Conservation (phyloP, 1,140 invertebrate species). For the Proctacanthus coquilletti region DNA sequence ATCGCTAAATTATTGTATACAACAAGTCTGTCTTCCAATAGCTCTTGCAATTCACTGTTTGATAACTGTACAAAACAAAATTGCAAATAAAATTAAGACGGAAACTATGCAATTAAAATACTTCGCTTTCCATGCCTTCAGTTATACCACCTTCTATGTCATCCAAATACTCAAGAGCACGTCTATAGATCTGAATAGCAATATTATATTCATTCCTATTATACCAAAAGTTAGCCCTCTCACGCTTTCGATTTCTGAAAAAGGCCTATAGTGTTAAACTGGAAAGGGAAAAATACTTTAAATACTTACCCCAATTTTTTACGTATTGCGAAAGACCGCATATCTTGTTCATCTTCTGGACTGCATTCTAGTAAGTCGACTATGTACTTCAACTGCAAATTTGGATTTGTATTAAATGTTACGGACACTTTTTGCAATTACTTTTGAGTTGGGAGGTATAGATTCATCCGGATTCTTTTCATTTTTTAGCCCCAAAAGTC, state of each 20-base stretch:
- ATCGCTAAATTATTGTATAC: conserved; percentile 82
- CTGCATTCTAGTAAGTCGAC: conserved; percentile 52
- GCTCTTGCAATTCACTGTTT: conserved; percentile 38
- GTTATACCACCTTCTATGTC: conserved; percentile 43
- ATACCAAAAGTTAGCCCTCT: conserved; percentile 81
- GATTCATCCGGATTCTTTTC: conserved; percentile 16
- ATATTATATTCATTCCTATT: conserved; percentile 54
- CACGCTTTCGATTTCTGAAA: conserved; percentile 56
- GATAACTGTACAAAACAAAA: conserved; percentile 20
- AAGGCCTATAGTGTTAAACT: background rate
- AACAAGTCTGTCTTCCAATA: conserved; percentile 63
- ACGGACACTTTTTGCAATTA: conserved; percentile 8
- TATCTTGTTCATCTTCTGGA: conserved; percentile 45
- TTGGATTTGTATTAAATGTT: background rate
- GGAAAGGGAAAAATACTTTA: conserved; percentile 4
- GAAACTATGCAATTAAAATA: conserved; percentile 1
- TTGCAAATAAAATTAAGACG: conserved; percentile 3
- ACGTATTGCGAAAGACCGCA: conserved; percentile 38
- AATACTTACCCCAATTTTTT: conserved; percentile 45
- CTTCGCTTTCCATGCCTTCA: conserved; percentile 22
- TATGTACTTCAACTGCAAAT: conserved; percentile 19
- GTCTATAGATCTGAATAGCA: conserved; percentile 70
- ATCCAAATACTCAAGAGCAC: conserved; percentile 67
- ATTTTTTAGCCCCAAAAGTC: conserved; percentile 44
- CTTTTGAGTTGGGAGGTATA: conserved; percentile 44